Percentiles rank a stretch among this genome's conserved stretches.
Conservation (phyloP, 2,113 vertebrate species). For the Saccopteryx leptura region DNA sequence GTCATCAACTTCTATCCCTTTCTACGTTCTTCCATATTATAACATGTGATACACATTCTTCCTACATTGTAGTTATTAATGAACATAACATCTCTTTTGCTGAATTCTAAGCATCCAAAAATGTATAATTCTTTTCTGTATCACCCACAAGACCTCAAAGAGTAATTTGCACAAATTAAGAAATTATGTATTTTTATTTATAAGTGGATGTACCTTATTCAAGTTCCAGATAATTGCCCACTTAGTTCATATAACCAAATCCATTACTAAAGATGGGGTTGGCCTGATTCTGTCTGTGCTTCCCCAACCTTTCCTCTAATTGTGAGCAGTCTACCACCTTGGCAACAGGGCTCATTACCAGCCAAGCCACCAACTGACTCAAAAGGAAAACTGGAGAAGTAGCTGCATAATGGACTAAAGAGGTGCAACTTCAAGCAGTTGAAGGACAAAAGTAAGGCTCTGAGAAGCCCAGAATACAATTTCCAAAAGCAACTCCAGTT, state of each 20-base stretch:
- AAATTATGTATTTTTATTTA: slow-evolving; percentile 11
- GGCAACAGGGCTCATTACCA: background rate
- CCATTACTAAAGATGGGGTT: background rate
- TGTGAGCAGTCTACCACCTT: background rate
- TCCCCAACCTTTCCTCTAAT: background rate
- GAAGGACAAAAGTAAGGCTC: background rate
- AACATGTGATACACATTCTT: background rate
- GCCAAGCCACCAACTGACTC: background rate
- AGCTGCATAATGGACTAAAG: background rate
- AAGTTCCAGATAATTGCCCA: background rate
- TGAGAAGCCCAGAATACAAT: background rate
- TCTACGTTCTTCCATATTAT: background rate
- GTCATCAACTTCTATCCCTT: background rate
- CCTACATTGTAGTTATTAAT: slow-evolving; percentile 1
- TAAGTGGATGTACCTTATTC: background rate
- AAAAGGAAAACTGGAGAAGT: background rate
- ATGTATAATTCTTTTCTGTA: background rate
- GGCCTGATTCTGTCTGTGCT: slow-evolving; percentile 7
- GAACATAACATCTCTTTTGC: background rate
- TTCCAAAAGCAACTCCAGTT: background rate
- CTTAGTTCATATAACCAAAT: slow-evolving; percentile 31
- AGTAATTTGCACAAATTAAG: background rate
- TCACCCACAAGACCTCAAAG: background rate
- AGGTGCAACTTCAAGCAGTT: background rate
- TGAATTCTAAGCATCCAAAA: background rate